Evolutionary conservation across 2,888 invertebrate genomes (phyloP).

Genomic region (Nymphalis urticae): DNA sequence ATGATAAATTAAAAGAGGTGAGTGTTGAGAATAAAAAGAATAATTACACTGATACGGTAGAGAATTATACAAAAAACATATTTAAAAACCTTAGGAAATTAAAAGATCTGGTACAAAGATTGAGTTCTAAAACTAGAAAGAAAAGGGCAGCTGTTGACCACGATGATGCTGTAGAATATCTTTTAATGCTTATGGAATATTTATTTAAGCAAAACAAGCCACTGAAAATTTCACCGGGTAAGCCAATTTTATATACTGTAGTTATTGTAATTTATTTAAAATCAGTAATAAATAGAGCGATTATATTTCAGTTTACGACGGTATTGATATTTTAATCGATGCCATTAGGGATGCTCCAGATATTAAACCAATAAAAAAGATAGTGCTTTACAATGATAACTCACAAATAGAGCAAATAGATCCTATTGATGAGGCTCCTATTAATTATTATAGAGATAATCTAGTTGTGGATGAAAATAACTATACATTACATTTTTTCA

Average conservation of each 20-base stretch:
- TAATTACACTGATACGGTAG: conserved; percentile 42
- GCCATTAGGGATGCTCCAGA: conserved; percentile 69
- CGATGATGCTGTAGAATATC: conserved; percentile 60
- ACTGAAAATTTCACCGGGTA: conserved; percentile 56
- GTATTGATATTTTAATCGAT: conserved; percentile 67
- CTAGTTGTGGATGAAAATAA: conserved; percentile 16
- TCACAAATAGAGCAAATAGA: background rate
- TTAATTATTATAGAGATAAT: background rate
- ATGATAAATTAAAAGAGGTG: conserved; percentile 18
- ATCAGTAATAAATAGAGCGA: background rate
- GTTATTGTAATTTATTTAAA: background rate
- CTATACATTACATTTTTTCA: background rate
- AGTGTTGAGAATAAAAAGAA: conserved; percentile 29
- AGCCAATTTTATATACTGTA: conserved; percentile 7
- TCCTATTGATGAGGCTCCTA: background rate
- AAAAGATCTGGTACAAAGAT: conserved; percentile 52
- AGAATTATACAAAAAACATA: conserved; percentile 58
- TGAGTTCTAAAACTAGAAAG: conserved; percentile 47
- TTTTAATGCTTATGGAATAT: conserved; percentile 67
- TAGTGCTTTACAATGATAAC: conserved; percentile 19
- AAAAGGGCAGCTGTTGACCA: conserved; percentile 53
- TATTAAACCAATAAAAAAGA: conserved; percentile 55
- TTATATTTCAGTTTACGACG: conserved; percentile 60
- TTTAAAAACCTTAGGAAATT: conserved; percentile 61
- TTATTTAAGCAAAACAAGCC: conserved; percentile 59